phyloP scores from a whole-genome alignment of 2,888 invertebrate genomes.

The Limenitis camilla region DNA sequence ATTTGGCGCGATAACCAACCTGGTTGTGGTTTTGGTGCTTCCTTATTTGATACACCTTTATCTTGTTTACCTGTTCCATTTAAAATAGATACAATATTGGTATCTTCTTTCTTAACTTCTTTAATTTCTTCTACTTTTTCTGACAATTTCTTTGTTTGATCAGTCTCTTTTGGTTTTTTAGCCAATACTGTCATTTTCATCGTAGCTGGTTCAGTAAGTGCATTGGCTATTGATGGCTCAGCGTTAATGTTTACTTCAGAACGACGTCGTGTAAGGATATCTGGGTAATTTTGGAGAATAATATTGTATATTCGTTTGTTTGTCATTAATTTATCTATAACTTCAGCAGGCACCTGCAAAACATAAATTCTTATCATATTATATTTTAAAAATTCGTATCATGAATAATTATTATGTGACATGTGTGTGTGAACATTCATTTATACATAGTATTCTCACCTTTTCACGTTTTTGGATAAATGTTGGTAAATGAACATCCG shows the following conservation, averaged over 20 bases:
- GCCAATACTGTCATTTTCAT: slow-evolving; percentile 28
- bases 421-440: no score
- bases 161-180: slow-evolving; percentile 27
- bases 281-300: slow-evolving; percentile 81
- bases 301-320: slow-evolving; percentile 80
- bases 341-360: slow-evolving; percentile 80
- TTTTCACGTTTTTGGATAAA: slow-evolving; percentile 82
- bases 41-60: slow-evolving; percentile 16
- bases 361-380: not conserved
- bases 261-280: slow-evolving; percentile 74
- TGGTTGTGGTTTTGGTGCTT: slow-evolving; percentile 18
- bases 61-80: slow-evolving; percentile 15
- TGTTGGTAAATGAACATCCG: slow-evolving; percentile 85
- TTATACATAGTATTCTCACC: no score
- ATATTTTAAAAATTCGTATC: no score
- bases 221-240: slow-evolving; percentile 27
- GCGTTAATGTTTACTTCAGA: slow-evolving; percentile 74
- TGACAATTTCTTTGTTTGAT: slow-evolving; percentile 8
- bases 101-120: slow-evolving; percentile 8
- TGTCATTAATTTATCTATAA: slow-evolving; percentile 77
- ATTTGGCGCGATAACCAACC: slow-evolving; percentile 66
- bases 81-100: not conserved
- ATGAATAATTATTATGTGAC: no score
- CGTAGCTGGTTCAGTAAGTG: slow-evolving; percentile 27
- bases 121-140: slow-evolving; percentile 12